Percentiles rank a stretch among this genome's conserved stretches.
phyloP scores from a whole-genome alignment of 2,113 vertebrate species.

The Pandion haliaetus region DNA sequence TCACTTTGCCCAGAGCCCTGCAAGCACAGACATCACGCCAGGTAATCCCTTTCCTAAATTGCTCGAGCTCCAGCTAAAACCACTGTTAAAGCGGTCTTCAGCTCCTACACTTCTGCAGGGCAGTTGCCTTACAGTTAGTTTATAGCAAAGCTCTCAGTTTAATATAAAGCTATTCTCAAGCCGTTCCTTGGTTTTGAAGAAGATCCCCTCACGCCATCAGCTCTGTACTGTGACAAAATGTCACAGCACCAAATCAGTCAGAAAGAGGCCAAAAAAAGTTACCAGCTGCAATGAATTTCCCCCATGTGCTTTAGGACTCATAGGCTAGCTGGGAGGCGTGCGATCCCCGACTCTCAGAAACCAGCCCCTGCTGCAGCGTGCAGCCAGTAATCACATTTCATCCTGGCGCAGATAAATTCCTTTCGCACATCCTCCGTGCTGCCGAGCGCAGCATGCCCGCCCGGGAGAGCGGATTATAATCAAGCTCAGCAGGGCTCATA shows the following conservation, averaged over 20 bases:
- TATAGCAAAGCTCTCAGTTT: neutral
- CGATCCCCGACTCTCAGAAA: neutral
- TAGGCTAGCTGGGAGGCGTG: neutral
- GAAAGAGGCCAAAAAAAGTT: neutral
- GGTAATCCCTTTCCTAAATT: neutral
- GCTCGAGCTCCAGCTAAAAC: neutral
- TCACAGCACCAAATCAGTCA: neutral
- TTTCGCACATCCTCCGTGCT: neutral
- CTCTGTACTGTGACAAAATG: neutral
- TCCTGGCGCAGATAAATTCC: neutral
- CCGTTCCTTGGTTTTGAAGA: neutral
- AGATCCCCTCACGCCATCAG: neutral
- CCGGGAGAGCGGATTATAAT: neutral
- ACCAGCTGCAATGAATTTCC: neutral
- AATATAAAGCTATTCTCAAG: neutral
- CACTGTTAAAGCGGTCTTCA: neutral
- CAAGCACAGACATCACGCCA: neutral
- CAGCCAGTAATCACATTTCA: neutral
- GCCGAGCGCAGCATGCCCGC: neutral
- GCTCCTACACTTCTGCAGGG: neutral
- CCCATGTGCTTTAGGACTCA: neutral
- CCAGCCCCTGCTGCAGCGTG: neutral
- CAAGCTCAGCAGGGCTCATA: slow-evolving; percentile 2
- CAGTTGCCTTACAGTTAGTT: neutral
- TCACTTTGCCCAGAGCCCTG: neutral